A percentile compares a stretch with the other conserved stretches of the same genome.
phyloP scores from a whole-genome alignment of 2,113 vertebrate species.

The Capreolus pygargus region DNA sequence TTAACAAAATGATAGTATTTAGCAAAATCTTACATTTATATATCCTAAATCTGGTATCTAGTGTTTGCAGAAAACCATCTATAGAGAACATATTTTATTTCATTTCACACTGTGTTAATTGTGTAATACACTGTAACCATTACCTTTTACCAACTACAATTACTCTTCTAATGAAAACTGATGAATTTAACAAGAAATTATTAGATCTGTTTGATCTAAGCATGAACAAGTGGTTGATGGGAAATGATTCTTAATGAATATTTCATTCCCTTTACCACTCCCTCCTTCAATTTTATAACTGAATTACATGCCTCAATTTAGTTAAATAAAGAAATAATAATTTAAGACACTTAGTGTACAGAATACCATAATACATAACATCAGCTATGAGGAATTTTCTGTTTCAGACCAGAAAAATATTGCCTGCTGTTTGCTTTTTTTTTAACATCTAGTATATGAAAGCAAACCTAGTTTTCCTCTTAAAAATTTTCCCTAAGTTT shows the following conservation, averaged over 20 bases:
- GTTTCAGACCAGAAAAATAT: background rate
- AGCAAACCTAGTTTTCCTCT: background rate
- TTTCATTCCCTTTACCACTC: slow-evolving; percentile 66
- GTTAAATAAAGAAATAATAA: slow-evolving; percentile 60
- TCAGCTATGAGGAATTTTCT: background rate
- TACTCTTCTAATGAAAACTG: slow-evolving; percentile 83
- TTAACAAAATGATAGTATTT: slow-evolving; percentile 18
- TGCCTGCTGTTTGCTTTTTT: background rate
- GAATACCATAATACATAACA: background rate
- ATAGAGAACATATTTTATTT: slow-evolving; percentile 79
- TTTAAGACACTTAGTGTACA: slow-evolving; percentile 17
- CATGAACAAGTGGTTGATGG: slow-evolving; percentile 77
- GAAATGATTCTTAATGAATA: slow-evolving; percentile 76
- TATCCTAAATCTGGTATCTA: slow-evolving; percentile 35
- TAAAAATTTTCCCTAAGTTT: background rate
- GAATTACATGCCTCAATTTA: slow-evolving; percentile 77
- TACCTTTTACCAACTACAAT: slow-evolving; percentile 82
- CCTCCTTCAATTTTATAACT: slow-evolving; percentile 74
- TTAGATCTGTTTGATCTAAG: slow-evolving; percentile 81
- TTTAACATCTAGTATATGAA: background rate
- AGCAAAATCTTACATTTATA: slow-evolving; percentile 26
- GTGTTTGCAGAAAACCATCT: slow-evolving; percentile 72
- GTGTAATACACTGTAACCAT: slow-evolving; percentile 82
- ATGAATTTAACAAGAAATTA: slow-evolving; percentile 84
- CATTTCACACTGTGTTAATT: slow-evolving; percentile 85